Percentiles rank a stretch among this genome's conserved stretches.
Conservation (phyloP, 2,888 invertebrate species). For the Zootermopsis nevadensis region DNA sequence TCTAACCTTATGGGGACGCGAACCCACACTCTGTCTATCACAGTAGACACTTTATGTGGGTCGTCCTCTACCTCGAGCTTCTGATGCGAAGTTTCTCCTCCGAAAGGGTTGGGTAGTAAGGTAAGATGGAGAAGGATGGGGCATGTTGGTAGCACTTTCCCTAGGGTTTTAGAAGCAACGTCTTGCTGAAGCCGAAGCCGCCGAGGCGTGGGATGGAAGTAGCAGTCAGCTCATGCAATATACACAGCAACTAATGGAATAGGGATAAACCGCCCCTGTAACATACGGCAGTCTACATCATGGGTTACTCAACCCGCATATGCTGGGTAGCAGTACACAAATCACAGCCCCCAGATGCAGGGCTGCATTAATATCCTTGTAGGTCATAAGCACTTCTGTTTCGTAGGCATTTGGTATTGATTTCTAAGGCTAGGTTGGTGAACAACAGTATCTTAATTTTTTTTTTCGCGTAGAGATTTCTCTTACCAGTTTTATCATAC, state of each 20-base stretch:
- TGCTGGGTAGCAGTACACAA: not conserved
- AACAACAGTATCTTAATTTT: too few species aligned
- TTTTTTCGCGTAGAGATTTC: too few species aligned
- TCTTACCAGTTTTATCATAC: too few species aligned
- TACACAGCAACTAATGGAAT: slow-evolving; percentile 48
- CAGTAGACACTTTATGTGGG: too few species aligned
- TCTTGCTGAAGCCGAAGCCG: slow-evolving; percentile 39
- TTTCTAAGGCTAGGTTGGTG: too few species aligned
- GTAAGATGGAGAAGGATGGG: not conserved
- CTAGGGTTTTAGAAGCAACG: slow-evolving; percentile 31
- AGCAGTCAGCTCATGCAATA: slow-evolving; percentile 42
- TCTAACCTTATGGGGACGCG: not conserved
- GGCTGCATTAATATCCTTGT: too few species aligned
- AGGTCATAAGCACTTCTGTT: too few species aligned
- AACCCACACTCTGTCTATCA: not conserved
- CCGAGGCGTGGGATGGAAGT: slow-evolving; percentile 23
- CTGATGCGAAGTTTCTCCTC: not conserved
- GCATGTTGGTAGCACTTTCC: slow-evolving; percentile 3
- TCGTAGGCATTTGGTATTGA: too few species aligned
- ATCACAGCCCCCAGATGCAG: too few species aligned
- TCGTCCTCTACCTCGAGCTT: not conserved
- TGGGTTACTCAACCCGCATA: not conserved
- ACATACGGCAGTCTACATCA: not conserved
- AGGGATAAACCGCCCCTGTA: slow-evolving; percentile 43
- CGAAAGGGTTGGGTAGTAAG: not conserved